A percentile compares a stretch with the other conserved stretches of the same genome.
Conservation (phyloP, 2,888 invertebrate species). For the Anagyrus pseudococci region DNA sequence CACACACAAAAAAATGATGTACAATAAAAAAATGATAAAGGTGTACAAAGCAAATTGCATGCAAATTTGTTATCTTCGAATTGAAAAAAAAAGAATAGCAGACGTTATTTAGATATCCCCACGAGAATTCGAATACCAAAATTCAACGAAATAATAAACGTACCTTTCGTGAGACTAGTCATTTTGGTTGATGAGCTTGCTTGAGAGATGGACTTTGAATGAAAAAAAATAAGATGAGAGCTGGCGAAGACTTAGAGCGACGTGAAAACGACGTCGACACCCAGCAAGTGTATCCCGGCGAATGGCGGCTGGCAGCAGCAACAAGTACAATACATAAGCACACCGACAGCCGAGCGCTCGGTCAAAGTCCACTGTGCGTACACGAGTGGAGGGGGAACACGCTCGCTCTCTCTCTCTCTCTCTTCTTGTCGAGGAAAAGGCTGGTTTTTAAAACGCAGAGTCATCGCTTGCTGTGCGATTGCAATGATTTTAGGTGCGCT, state of each 20-base stretch:
- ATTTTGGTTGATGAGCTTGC: constrained; percentile 17
- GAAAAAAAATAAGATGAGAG: background rate
- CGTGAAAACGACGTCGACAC: background rate
- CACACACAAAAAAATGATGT: background rate
- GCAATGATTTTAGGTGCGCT: too few relatives aligned
- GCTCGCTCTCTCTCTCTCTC: background rate
- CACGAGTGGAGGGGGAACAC: too few relatives aligned
- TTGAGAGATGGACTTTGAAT: background rate
- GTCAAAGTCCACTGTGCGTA: constrained; percentile 19
- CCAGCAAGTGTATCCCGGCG: background rate
- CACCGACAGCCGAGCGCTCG: background rate
- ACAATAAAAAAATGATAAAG: too few relatives aligned
- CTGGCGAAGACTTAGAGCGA: too few relatives aligned
- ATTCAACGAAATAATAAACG: background rate
- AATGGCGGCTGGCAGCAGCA: constrained; percentile 11
- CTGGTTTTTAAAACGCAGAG: constrained; percentile 8
- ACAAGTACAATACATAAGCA: constrained; percentile 8
- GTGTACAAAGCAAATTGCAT: background rate
- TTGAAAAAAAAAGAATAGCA: background rate
- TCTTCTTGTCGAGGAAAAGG: background rate
- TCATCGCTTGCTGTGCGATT: constrained; percentile 26
- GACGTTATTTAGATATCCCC: background rate
- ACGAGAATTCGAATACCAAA: background rate
- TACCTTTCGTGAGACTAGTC: constrained; percentile 32
- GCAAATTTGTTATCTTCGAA: background rate